Conservation (phyloP, 2,113 vertebrate species). For the Atrichornis clamosus region DNA sequence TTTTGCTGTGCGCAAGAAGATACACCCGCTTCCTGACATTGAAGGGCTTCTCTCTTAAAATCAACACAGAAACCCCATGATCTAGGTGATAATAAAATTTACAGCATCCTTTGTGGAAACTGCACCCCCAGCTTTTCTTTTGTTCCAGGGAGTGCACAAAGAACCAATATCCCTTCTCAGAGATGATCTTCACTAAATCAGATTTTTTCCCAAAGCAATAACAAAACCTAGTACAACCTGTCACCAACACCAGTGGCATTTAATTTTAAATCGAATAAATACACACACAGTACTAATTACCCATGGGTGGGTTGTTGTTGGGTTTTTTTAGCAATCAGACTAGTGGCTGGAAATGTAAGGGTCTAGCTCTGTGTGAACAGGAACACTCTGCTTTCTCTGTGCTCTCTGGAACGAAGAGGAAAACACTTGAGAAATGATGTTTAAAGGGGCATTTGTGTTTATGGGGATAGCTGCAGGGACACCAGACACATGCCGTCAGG, state of each 20-base stretch:
- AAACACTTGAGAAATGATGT: not conserved
- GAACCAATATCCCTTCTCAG: not conserved
- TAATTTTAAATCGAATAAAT: constrained; percentile 45
- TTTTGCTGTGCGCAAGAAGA: not conserved
- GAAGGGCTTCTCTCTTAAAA: not conserved
- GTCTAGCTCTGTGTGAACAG: not conserved
- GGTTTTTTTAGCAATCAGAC: not conserved
- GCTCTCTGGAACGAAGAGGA: not conserved
- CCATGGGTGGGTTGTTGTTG: not conserved
- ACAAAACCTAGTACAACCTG: not conserved
- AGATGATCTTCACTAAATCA: not conserved
- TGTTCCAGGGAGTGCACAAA: not conserved
- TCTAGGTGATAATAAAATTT: not conserved
- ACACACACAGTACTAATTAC: constrained; percentile 9
- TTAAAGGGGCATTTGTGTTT: not conserved
- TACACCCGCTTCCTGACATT: rapidly evolving
- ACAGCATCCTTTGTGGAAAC: not conserved
- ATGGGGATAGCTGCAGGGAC: not conserved
- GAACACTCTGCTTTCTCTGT: not conserved
- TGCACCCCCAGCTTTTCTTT: not conserved
- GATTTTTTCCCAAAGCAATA: not conserved
- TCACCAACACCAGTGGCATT: not conserved
- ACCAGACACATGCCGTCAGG: not conserved
- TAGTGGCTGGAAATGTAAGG: not conserved
- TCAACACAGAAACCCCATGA: not conserved